These are phyloP conservation scores for Otus scops DNA, from an alignment of 2,797 vertebrate genomes.

Conservation along the genomic window DNA sequence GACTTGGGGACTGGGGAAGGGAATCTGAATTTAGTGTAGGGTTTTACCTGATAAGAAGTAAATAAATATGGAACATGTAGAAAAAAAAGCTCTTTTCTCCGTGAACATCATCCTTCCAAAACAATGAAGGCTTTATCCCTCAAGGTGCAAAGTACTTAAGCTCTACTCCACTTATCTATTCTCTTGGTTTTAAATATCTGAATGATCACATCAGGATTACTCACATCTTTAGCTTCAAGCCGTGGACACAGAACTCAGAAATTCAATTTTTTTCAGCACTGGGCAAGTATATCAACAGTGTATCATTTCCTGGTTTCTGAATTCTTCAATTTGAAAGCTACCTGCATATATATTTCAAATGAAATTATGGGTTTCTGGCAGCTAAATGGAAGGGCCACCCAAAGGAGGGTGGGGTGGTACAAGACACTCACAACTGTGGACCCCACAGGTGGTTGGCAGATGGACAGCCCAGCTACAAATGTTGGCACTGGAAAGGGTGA, in stretches of 20 bases:
- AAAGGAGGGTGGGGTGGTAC: not conserved
- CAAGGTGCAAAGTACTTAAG: not conserved
- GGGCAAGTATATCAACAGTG: not conserved
- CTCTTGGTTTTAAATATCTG: not conserved
- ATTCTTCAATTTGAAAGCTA: not conserved
- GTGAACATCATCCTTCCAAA: not conserved
- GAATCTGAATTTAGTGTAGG: not conserved
- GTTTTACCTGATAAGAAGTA: not conserved
- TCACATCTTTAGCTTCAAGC: not conserved
- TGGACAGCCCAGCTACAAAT: not conserved
- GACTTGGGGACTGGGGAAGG: not conserved
- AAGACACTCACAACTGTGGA: not conserved
- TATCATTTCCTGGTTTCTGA: not conserved
- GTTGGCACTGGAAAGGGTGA: not conserved
- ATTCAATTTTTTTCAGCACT: not conserved
- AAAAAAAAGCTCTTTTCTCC: not conserved
- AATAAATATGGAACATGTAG: not conserved
- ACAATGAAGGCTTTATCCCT: not conserved
- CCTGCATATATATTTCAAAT: not conserved
- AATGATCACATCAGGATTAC: not conserved
- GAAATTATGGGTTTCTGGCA: not conserved
- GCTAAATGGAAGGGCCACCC: slow-evolving; percentile 10
- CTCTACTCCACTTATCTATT: not conserved
- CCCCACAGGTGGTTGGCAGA: not conserved
- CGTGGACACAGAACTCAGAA: not conserved